These are phyloP conservation scores for Cryptocheilus praepositus DNA, from an alignment of 2,888 invertebrate genomes.

Conservation along the genomic window DNA sequence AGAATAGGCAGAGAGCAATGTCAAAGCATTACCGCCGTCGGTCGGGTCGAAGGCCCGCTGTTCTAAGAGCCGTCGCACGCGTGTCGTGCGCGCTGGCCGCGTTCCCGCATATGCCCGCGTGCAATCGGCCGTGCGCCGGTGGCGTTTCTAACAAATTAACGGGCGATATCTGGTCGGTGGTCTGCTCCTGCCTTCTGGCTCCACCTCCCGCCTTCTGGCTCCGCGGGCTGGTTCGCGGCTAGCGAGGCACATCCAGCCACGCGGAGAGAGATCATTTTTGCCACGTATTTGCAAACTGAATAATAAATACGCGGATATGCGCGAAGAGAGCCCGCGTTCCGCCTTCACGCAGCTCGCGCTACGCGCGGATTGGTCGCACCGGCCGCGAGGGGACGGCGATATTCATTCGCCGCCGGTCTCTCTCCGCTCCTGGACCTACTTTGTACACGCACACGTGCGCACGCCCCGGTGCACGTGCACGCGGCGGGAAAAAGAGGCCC, in stretches of 20 bases:
- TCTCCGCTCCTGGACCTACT: conserved; percentile 47
- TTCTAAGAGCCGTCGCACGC: no score
- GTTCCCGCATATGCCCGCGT: not conserved
- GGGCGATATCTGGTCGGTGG: conserved; percentile 54
- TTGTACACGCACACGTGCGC: conserved; percentile 40
- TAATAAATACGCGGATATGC: conserved; percentile 73
- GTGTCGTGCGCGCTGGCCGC: no score
- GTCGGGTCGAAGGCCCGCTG: no score
- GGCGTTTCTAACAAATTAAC: conserved; percentile 72
- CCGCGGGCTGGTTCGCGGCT: conserved; percentile 23
- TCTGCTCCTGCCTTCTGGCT: conserved; percentile 60
- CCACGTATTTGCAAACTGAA: conserved; percentile 75
- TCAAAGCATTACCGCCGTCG: no score
- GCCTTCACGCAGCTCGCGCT: conserved; percentile 74
- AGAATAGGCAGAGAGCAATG: no score
- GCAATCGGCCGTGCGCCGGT: conserved; percentile 53
- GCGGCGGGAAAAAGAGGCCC: conserved; percentile 5
- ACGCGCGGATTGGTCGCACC: conserved; percentile 72
- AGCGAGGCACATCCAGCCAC: conserved; percentile 28
- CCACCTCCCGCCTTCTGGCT: conserved; percentile 59
- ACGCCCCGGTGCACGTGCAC: conserved; percentile 5
- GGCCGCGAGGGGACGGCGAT: conserved; percentile 72
- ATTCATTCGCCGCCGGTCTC: conserved; percentile 55
- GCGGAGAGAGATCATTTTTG: conserved; percentile 72
- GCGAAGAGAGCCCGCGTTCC: conserved; percentile 71